Conservation (phyloP, 2,113 vertebrate species). For the Nothoprocta pentlandii region DNA sequence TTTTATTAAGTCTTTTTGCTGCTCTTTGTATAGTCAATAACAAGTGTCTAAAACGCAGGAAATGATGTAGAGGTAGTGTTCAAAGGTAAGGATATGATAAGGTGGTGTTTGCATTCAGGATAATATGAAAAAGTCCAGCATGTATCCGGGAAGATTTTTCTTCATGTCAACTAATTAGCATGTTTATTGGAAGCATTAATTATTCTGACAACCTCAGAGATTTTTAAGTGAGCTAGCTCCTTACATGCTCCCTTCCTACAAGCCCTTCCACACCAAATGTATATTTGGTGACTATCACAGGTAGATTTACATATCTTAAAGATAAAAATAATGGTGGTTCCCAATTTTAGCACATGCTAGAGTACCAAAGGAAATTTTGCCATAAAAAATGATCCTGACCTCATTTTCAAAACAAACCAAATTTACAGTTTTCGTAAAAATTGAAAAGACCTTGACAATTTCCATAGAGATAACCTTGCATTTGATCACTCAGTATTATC, state of each 20-base stretch:
- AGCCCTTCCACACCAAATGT: background rate
- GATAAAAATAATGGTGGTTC: background rate
- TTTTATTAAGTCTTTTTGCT: slow-evolving; percentile 84
- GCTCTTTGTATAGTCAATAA: slow-evolving; percentile 81
- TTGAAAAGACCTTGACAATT: background rate
- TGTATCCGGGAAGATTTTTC: slow-evolving; percentile 73
- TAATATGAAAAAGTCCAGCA: slow-evolving; percentile 77
- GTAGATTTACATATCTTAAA: background rate
- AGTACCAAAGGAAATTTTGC: background rate
- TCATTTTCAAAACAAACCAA: background rate
- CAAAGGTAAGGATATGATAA: slow-evolving; percentile 80
- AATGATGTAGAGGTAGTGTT: slow-evolving; percentile 80
- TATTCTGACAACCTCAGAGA: slow-evolving; percentile 77
- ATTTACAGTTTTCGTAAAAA: background rate
- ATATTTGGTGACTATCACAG: background rate
- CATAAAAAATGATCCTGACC: background rate
- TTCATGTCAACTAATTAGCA: slow-evolving; percentile 83
- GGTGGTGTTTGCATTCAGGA: slow-evolving; percentile 75
- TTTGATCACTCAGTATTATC: rapidly evolving
- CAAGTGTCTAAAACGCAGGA: slow-evolving; percentile 76
- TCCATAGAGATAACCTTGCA: background rate
- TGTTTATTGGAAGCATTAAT: slow-evolving; percentile 82
- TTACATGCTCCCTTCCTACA: slow-evolving; percentile 20
- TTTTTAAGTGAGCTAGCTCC: slow-evolving; percentile 73
- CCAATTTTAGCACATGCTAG: background rate